A percentile compares a stretch with the other conserved stretches of the same genome.
Evolutionary conservation across 2,797 vertebrate species (phyloP).

Genomic region (Macroramphosus scolopax): DNA sequence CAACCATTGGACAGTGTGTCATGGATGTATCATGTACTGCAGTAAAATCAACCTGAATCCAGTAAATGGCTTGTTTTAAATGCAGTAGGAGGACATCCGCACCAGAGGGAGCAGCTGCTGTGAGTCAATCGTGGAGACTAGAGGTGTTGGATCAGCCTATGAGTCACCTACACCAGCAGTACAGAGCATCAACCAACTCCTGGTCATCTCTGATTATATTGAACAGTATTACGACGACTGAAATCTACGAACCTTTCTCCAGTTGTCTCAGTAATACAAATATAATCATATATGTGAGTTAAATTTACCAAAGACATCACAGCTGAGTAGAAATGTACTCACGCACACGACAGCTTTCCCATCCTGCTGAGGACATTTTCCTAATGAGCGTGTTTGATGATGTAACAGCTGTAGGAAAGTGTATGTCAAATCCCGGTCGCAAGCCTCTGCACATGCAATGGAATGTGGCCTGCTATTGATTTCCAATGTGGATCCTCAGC

Average conservation of each 20-base stretch:
- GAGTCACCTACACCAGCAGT: slow-evolving; percentile 14
- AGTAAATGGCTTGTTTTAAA: neutral
- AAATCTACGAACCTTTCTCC: no score
- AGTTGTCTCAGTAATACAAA: neutral
- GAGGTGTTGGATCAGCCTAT: slow-evolving; percentile 4
- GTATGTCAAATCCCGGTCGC: slow-evolving; percentile 14
- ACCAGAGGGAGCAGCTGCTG: slow-evolving; percentile 59
- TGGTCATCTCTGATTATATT: slow-evolving; percentile 5
- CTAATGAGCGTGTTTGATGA: slow-evolving; percentile 25
- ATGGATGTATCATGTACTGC: neutral
- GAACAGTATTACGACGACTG: neutral
- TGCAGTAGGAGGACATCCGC: slow-evolving; percentile 38
- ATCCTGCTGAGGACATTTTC: slow-evolving; percentile 8
- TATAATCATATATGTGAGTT: neutral
- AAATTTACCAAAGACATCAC: neutral
- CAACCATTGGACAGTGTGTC: no score
- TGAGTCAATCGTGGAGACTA: slow-evolving; percentile 1
- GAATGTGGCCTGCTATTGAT: slow-evolving; percentile 57
- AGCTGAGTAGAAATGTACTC: no score
- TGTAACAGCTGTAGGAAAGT: slow-evolving; percentile 33
- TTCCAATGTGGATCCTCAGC: slow-evolving; percentile 47
- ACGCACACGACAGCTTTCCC: neutral
- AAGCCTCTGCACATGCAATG: slow-evolving; percentile 39
- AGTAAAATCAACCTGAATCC: neutral
- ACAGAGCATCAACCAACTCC: no score